These are phyloP conservation scores for Apeira syringaria DNA, from an alignment of 2,888 invertebrate genomes.

Conservation along the genomic window DNA sequence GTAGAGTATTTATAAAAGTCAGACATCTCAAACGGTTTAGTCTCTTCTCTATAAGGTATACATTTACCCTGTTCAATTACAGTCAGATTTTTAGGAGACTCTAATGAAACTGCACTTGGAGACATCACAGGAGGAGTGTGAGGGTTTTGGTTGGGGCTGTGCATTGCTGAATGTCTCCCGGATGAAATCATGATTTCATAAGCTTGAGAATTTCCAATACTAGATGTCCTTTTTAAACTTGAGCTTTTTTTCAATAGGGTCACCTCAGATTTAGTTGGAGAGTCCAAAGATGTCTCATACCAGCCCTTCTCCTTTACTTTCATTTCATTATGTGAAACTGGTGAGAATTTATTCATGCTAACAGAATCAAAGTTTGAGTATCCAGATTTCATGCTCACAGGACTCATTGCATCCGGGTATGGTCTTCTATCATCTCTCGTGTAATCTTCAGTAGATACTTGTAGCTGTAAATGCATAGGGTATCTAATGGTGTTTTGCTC, in stretches of 20 bases:
- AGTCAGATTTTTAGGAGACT: slow-evolving; percentile 92
- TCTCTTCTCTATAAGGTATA: slow-evolving; percentile 96
- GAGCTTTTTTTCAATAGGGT: slow-evolving; percentile 68
- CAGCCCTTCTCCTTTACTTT: slow-evolving; percentile 85
- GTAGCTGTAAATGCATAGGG: slow-evolving; percentile 68
- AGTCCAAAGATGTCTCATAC: slow-evolving; percentile 88
- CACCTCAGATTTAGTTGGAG: slow-evolving; percentile 69
- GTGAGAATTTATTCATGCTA: slow-evolving; percentile 71
- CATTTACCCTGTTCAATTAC: slow-evolving; percentile 94
- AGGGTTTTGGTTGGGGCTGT: slow-evolving; percentile 63
- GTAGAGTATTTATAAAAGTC: slow-evolving; percentile 99
- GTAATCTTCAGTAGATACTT: slow-evolving; percentile 75
- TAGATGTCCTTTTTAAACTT: slow-evolving; percentile 80
- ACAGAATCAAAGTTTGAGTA: slow-evolving; percentile 73
- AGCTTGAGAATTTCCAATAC: slow-evolving; percentile 79
- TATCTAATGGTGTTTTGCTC: slow-evolving; percentile 65
- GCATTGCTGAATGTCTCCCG: slow-evolving; percentile 73
- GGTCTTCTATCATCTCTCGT: slow-evolving; percentile 54
- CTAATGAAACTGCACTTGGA: slow-evolving; percentile 83
- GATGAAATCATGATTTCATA: slow-evolving; percentile 71
- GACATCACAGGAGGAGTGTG: slow-evolving; percentile 67
- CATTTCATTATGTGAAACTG: slow-evolving; percentile 65
- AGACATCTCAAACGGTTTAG: slow-evolving; percentile 98
- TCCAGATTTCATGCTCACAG: slow-evolving; percentile 70
- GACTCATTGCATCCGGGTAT: slow-evolving; percentile 66